Base-by-base conservation (phyloP, 2,797 vertebrate genomes). In the Pogonophryne albipinna region DNA sequence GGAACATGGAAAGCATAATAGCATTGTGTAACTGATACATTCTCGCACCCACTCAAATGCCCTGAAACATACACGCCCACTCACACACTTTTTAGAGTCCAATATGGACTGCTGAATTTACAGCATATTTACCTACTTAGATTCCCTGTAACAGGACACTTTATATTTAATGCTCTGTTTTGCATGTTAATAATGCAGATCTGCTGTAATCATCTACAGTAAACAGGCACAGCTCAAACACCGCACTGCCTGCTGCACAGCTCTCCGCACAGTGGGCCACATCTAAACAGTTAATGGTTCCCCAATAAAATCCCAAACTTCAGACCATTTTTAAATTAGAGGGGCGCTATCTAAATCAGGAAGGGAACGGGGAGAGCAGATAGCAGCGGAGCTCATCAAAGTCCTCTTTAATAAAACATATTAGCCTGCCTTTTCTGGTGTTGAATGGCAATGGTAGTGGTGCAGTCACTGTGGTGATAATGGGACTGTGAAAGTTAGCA, bases 401-500 rank as follows among this genome's bases (percentile, higher is more conserved):
- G 94, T 86, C 81, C 81, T 92, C 77, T 93, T 94, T 88, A 95
- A 95, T 95, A 94, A 94, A 94, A 92, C 91, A 94, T 94, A 84
- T 79, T 83, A 80, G 68, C 75, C 73, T 72, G 58, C 76, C 80
- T 83, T 70, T 64, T 78, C 78, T 87, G 79, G 61, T 76, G 34
- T 38, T 38, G 81, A 83, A 76, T 80, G 72, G 58, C 14, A 52
- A 41, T 15, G 76, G 82, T 56, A 60, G 73, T 46, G 52, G 66
- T 73, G 82, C 63, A 78, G 72, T 68, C 76, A 62, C 72, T 52
- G 63, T 53, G 73, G 65, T 68, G 34, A 71, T 76, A 75, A 76
- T 80, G 73, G 75, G 55, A 49, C 56, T 27, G 74, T 56, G 53
- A 47, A 55, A 20, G 67, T 52, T 38, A 41, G 67, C 17, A 34